These are phyloP conservation scores for Sterna hirundo DNA, from an alignment of 2,113 vertebrate genomes.

Conservation along the genomic window DNA sequence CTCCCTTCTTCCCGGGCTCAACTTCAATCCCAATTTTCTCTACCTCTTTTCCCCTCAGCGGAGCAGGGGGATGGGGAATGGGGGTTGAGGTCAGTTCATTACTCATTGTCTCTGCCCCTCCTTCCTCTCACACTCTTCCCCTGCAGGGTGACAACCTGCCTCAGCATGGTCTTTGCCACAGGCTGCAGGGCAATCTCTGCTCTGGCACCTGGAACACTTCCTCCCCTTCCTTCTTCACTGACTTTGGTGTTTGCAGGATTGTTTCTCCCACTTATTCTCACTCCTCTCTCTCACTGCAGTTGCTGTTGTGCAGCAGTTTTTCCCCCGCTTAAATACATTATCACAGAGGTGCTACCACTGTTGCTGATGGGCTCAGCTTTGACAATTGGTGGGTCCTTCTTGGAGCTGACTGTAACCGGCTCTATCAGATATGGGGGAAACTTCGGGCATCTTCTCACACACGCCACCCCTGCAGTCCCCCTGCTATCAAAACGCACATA, in stretches of 20 bases:
- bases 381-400: rapidly evolving
- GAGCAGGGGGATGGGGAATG: neutral
- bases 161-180: rapidly evolving
- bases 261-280: neutral
- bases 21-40: neutral
- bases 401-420: neutral
- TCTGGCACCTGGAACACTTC: neutral
- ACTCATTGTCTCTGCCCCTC: neutral
- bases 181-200: neutral
- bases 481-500: neutral
- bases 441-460: neutral
- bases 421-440: neutral
- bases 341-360: rapidly evolving
- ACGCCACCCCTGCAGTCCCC: rapidly evolving
- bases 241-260: neutral
- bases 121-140: neutral
- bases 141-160: neutral
- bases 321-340: neutral
- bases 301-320: neutral
- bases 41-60: neutral
- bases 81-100: neutral
- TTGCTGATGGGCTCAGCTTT: neutral
- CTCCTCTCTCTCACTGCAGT: neutral
- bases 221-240: neutral
- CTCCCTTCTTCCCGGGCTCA: neutral